These are phyloP conservation scores for Napeogenes sylphis DNA, from an alignment of 2,888 invertebrate species.

Conservation along the genomic window DNA sequence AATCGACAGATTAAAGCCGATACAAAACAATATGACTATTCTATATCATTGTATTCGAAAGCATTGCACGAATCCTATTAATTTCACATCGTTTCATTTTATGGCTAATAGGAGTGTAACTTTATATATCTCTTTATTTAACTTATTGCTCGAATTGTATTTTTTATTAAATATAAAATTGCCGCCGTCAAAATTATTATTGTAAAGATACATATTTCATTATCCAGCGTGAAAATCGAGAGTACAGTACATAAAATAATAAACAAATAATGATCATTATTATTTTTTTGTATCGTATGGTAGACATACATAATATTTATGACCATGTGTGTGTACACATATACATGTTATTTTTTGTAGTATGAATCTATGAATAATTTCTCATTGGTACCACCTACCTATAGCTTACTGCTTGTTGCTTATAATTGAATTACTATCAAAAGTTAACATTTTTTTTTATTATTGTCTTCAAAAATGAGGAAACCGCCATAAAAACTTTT, in stretches of 20 bases:
- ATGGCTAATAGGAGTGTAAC: conserved; percentile 1
- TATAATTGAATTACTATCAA: not conserved
- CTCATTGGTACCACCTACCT: too few relatives aligned
- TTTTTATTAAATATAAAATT: too few relatives aligned
- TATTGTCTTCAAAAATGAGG: too few relatives aligned
- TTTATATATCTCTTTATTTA: not conserved
- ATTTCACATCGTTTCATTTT: conserved; percentile 4
- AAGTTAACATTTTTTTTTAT: not conserved
- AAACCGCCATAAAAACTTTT: too few relatives aligned
- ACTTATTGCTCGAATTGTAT: not conserved
- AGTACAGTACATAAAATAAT: not conserved
- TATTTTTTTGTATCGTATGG: too few relatives aligned
- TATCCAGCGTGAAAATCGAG: too few relatives aligned
- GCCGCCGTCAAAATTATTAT: too few relatives aligned
- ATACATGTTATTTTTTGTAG: too few relatives aligned
- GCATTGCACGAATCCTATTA: not conserved
- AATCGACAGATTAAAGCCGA: not conserved
- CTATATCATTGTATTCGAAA: not conserved
- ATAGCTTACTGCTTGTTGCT: not conserved
- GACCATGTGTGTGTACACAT: too few relatives aligned
- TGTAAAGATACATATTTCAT: too few relatives aligned
- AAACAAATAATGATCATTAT: not conserved
- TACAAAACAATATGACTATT: conserved; percentile 1
- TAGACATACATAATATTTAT: too few relatives aligned
- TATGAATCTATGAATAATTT: too few relatives aligned